A percentile compares a stretch with the other conserved stretches of the same genome.
These are phyloP conservation scores for Rhinopithecus roxellana DNA, from an alignment of 2,113 vertebrate genomes.

Conservation along the genomic window DNA sequence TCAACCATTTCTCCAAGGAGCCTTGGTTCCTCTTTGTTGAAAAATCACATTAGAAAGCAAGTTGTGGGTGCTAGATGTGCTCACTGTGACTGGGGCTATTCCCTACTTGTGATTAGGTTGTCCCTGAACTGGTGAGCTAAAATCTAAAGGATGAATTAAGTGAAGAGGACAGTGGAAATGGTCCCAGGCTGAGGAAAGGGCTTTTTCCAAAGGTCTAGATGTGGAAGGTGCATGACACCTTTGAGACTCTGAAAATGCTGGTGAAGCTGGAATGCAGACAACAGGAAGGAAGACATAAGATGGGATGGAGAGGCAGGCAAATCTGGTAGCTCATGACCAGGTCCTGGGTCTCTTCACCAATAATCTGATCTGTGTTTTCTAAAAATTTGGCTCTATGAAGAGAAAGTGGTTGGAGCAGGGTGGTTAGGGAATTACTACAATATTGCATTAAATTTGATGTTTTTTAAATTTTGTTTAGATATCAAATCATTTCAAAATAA, in stretches of 20 bases:
- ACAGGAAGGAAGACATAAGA: background rate
- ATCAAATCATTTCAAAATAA: background rate
- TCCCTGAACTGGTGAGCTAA: background rate
- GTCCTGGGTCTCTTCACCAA: background rate
- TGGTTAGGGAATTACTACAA: background rate
- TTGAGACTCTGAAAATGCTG: background rate
- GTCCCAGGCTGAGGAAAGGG: background rate
- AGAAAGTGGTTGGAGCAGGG: background rate
- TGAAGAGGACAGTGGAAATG: background rate
- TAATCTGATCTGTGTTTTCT: background rate
- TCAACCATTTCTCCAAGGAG: background rate
- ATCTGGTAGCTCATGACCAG: background rate
- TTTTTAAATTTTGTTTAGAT: background rate
- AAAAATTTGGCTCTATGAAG: background rate
- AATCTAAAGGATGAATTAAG: background rate
- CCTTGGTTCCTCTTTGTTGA: background rate
- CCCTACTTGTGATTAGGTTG: background rate
- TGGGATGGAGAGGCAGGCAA: background rate
- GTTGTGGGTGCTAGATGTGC: background rate
- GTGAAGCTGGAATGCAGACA: background rate
- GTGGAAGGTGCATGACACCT: background rate
- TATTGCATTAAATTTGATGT: background rate
- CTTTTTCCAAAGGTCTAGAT: background rate
- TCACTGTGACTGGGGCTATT: background rate
- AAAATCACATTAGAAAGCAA: background rate